phyloP scores from a whole-genome alignment of 2,888 invertebrate genomes.

The Aleiodes testaceus region DNA sequence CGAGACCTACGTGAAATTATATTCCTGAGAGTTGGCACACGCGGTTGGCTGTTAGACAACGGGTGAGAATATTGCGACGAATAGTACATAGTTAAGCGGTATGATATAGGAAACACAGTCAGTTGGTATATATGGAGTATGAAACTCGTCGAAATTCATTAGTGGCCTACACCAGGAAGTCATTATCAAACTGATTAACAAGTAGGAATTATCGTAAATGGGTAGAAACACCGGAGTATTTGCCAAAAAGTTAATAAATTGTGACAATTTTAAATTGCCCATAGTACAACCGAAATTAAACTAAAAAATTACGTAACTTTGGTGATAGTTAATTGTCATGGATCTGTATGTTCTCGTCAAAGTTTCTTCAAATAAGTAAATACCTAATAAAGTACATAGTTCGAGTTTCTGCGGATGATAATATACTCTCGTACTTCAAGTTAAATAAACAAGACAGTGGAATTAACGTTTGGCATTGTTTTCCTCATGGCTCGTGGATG shows the following conservation, averaged over 20 bases:
- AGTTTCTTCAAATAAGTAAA: neutral
- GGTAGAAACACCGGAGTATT: constrained; percentile 26
- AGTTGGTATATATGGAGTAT: constrained; percentile 35
- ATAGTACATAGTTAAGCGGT: constrained; percentile 29
- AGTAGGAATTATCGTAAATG: constrained; percentile 54
- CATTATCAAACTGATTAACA: constrained; percentile 61
- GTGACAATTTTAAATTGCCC: neutral
- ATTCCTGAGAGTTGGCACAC: constrained; percentile 39
- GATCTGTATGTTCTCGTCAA: too few species aligned
- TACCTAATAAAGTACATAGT: neutral
- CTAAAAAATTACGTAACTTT: too few species aligned
- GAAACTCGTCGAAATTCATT: constrained; percentile 51
- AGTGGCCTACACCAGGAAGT: constrained; percentile 53
- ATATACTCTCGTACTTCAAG: neutral
- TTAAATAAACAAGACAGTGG: constrained; percentile 27
- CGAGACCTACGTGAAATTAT: constrained; percentile 32
- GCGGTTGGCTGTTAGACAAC: constrained; percentile 30
- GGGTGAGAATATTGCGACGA: constrained; percentile 34
- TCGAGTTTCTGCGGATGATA: neutral
- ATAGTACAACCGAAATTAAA: too few species aligned
- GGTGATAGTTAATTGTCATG: too few species aligned
- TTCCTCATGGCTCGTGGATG: neutral
- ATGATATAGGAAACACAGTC: constrained; percentile 26
- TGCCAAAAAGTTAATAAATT: constrained; percentile 3
- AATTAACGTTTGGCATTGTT: constrained; percentile 9